Conservation (phyloP, 2,888 invertebrate species). For the Acleris holmiana region DNA sequence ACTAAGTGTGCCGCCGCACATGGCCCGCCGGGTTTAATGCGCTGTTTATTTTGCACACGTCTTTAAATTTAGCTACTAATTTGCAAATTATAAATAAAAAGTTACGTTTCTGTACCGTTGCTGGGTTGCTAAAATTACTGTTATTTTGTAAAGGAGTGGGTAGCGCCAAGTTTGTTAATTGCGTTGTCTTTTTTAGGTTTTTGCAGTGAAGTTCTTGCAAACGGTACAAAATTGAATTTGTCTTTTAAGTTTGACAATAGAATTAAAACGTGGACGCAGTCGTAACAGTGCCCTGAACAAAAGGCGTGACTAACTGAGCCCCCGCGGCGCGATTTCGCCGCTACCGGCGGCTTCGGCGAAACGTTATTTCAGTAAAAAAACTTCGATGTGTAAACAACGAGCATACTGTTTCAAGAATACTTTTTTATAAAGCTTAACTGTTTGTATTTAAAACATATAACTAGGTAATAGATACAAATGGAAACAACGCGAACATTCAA, state of each 20-base stretch:
- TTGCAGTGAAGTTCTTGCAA: background rate
- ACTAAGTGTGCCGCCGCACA: constrained; percentile 2
- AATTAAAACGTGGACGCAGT: constrained; percentile 4
- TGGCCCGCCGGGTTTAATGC: constrained; percentile 6
- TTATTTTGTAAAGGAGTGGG: too few relatives aligned
- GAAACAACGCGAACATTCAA: too few relatives aligned
- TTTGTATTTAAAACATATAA: too few relatives aligned
- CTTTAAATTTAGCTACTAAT: background rate
- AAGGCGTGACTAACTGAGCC: constrained; percentile 1
- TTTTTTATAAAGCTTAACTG: too few relatives aligned
- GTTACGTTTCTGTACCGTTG: background rate
- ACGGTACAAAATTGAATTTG: background rate
- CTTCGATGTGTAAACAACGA: too few relatives aligned
- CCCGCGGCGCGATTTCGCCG: constrained; percentile 2
- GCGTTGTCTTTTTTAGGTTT: constrained; percentile 33
- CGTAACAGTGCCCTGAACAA: constrained; percentile 2
- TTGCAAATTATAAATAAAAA: background rate
- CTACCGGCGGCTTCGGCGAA: constrained; percentile 7
- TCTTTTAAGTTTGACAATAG: background rate
- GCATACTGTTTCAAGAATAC: too few relatives aligned
- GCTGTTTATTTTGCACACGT: constrained; percentile 22
- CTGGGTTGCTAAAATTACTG: background rate
- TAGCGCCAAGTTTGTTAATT: background rate
- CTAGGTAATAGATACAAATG: too few relatives aligned
- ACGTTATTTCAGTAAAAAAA: constrained; percentile 1